Conservation (phyloP, 2,888 invertebrate species). For the Cerceris ruficornis region DNA sequence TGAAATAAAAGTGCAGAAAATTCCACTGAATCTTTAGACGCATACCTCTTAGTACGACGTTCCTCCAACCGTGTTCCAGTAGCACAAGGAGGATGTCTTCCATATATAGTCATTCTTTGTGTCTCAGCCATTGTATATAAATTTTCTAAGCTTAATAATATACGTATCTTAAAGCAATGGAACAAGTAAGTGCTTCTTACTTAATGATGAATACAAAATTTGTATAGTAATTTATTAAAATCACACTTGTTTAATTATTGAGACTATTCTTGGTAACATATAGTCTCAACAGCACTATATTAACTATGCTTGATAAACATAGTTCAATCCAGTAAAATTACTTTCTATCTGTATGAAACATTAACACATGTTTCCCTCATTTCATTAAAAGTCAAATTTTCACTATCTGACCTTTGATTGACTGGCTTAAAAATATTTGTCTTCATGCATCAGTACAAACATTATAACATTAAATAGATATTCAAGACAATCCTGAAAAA, state of each 20-base stretch:
- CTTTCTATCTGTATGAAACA: constrained; percentile 20
- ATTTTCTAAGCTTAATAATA: constrained; percentile 32
- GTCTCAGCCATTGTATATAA: constrained; percentile 86
- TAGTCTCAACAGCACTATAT: constrained; percentile 17
- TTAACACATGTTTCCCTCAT: constrained; percentile 26
- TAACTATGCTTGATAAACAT: constrained; percentile 15
- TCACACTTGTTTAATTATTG: constrained; percentile 16
- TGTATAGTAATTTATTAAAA: constrained; percentile 20
- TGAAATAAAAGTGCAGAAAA: not conserved
- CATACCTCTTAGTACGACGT: constrained; percentile 85
- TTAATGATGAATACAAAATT: constrained; percentile 18
- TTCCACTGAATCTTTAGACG: constrained; percentile 1
- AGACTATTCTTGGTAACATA: constrained; percentile 15
- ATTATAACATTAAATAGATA: constrained; percentile 19
- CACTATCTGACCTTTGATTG: no score
- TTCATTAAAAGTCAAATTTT: constrained; percentile 3
- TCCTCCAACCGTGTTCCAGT: constrained; percentile 88
- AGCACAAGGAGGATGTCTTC: constrained; percentile 90
- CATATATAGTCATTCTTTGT: constrained; percentile 87
- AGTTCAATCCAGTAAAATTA: constrained; percentile 26
- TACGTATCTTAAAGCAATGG: constrained; percentile 27
- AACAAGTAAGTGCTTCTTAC: constrained; percentile 6
- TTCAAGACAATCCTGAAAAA: not conserved
- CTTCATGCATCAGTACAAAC: constrained; percentile 7
- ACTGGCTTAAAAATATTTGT: not conserved